These are phyloP conservation scores for Listronotus bonariensis DNA, from an alignment of 1,140 invertebrate species.

Conservation along the genomic window DNA sequence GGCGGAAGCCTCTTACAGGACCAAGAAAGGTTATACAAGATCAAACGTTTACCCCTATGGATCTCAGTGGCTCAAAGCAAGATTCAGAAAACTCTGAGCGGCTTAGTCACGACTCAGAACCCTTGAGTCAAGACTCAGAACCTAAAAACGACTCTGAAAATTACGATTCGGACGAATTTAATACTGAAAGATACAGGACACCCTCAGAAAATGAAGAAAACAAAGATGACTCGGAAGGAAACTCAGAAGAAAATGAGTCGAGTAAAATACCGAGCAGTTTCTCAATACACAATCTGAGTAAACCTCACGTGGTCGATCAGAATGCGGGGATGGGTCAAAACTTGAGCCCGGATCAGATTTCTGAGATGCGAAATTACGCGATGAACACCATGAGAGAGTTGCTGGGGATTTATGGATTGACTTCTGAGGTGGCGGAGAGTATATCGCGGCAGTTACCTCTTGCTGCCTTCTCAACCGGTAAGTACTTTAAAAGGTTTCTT, in stretches of 20 bases:
- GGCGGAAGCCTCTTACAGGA: slow-evolving; percentile 49
- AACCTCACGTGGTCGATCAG: slow-evolving; percentile 47
- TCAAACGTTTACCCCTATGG: slow-evolving; percentile 49
- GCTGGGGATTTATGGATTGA: slow-evolving; percentile 71
- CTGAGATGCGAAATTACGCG: slow-evolving; percentile 68
- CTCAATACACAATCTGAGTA: slow-evolving; percentile 54
- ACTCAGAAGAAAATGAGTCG: slow-evolving; percentile 45
- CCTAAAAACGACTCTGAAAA: slow-evolving; percentile 36
- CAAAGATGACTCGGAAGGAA: slow-evolving; percentile 31
- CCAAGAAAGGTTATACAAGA: slow-evolving; percentile 44
- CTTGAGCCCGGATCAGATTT: slow-evolving; percentile 42
- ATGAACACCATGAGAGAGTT: slow-evolving; percentile 77
- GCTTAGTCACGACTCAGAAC: slow-evolving; percentile 29
- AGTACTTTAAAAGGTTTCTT: slow-evolving; percentile 38
- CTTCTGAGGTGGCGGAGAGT: slow-evolving; percentile 65
- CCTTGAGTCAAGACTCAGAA: slow-evolving; percentile 22
- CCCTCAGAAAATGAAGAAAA: slow-evolving; percentile 39
- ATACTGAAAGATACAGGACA: slow-evolving; percentile 34
- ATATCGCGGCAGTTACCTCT: slow-evolving; percentile 61
- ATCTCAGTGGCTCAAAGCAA: slow-evolving; percentile 45
- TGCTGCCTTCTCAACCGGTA: slow-evolving; percentile 53
- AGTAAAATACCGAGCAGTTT: slow-evolving; percentile 52
- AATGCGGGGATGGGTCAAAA: slow-evolving; percentile 9
- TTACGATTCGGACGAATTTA: slow-evolving; percentile 39
- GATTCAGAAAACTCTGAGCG: slow-evolving; percentile 40